Evolutionary conservation across 2,888 invertebrate species (phyloP), one percentile per base, ranked within the genome.

Genomic region (Acanthococcus lagerstroemiae): DNA sequence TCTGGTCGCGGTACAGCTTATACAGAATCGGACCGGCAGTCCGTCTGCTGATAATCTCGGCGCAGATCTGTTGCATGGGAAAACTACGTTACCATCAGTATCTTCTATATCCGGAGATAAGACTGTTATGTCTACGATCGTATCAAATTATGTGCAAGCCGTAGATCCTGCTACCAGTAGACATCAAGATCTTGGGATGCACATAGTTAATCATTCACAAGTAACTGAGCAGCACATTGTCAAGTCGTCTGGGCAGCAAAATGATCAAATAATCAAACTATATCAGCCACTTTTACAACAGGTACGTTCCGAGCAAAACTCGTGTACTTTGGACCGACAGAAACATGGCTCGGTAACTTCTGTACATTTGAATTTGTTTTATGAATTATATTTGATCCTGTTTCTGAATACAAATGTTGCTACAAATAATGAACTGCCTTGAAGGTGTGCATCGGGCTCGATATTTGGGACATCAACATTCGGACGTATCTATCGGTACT

Each of bases 1-100:
- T 3, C 82, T 82, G 37, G 83, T 83, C 24, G 74, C 83, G 60
- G 83, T 83, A 2, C 83, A 83, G 71, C 74, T 83, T 17, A 63
- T 52, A 12, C 30, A 54, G 22, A 44, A 54, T 60, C 48, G 22
- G 4, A 44, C 55, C 15, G 24, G 27, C 21, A 17, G 55, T n/a
- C 27, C 65, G 15, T 15, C 22, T 22, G 45, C 24, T 37, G 22
- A 19, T 7, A 26, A 24, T 46, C 15, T 66, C 7, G 30, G 19
- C 24, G 9, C 48, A 2, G 55, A 61, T 15, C 22, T 61, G 17
- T n/a, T 61, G 9, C 19, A 61, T 24, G 81, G 80, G 65, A 82
- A 82, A 65, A 82, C 82, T 68, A 82, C 82, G 68, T 81, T 82
- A 69, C 81, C 82, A 45, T 81, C 81, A 21, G 57, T 58, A 22